phyloP scores from a whole-genome alignment of 2,888 invertebrate genomes.

The Phalera bucephala region DNA sequence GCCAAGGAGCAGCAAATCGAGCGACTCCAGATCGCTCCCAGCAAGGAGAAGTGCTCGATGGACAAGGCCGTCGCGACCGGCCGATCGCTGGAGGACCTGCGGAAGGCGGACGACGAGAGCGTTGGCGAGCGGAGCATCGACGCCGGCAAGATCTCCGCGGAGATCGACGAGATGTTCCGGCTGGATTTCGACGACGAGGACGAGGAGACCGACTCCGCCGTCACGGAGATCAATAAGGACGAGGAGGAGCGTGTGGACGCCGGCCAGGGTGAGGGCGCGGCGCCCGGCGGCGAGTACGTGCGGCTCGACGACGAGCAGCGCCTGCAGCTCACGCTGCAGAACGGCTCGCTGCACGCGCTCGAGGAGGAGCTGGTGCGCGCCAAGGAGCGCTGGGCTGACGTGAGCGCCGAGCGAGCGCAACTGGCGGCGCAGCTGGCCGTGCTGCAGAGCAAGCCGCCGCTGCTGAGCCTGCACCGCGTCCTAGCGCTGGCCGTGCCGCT shows the following conservation, averaged over 20 bases:
- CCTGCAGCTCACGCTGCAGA: conserved; percentile 60
- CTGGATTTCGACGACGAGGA: conserved; percentile 72
- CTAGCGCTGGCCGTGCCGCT: conserved; percentile 78
- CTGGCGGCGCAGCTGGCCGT: conserved; percentile 80
- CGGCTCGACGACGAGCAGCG: conserved; percentile 55
- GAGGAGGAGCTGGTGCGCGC: conserved; percentile 89
- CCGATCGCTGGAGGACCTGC: conserved; percentile 42
- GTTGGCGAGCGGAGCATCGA: conserved; percentile 42
- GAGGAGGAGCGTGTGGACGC: conserved; percentile 16
- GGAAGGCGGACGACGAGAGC: conserved; percentile 21
- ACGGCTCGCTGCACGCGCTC: conserved; percentile 84
- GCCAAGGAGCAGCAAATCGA: conserved; percentile 42
- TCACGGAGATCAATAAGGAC: conserved; percentile 58
- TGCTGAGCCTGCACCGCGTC: conserved; percentile 76
- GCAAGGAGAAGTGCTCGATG: conserved; percentile 24
- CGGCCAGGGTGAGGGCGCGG: conserved; percentile 14
- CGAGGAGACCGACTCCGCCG: conserved; percentile 66
- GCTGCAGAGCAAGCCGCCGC: conserved; percentile 77
- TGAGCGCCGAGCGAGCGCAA: conserved; percentile 84
- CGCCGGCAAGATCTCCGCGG: conserved; percentile 63
- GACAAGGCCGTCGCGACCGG: conserved; percentile 40
- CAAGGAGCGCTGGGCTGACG: conserved; percentile 88
- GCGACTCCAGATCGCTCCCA: conserved; percentile 31
- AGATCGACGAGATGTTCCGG: conserved; percentile 76
- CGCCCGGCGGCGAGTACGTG: conserved; percentile 45